Evolutionary conservation across 2,888 invertebrate genomes (phyloP), one percentile per base, ranked within the genome.

Genomic region (Apantesis nais): DNA sequence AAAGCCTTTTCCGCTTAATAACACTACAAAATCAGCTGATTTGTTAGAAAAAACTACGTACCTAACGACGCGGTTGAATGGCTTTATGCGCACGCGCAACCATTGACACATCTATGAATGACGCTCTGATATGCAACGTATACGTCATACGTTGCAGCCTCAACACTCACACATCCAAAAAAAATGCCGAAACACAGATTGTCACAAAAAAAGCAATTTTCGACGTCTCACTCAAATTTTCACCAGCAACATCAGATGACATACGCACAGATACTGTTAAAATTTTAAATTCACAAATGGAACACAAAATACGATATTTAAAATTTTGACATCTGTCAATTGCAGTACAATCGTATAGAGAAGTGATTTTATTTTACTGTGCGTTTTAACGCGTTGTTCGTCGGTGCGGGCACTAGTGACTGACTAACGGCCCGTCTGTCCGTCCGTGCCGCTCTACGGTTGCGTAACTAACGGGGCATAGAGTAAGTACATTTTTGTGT

Each of bases 381-480:
- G 83, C 81, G 84, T 82, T 80, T 80, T 77, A 77, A 80, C 82
- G 87, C 87, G 86, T 86, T 87, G 88, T 79, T 85, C 84, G 88
- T 83, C 85, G 88, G 88, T 87, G 87, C 90, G 87, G 86, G 86
- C 78, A 85, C 89, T 90, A 88, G 88, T 89, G 87, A 88, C 88
- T 89, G 90, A 90, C 82, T 90, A 90, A 86, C 90, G 89, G 89
- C 82, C 77, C 84, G 89, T 87, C 87, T 83, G 90, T 88, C 87
- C 85, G 89, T 89, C 83, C 89, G 90, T 88, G 87, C 85, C 89
- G 87, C 88, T 88, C 87, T 88, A 85, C 84, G 86, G 87, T 93
- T 93, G 92, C 93, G 93, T 93, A 94, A 94, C 90, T 93, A 93
- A 93, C 93, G 92, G 92, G 88, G 88, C 92, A 92, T 91, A 93